Evolutionary conservation across 2,797 vertebrate species (phyloP).

Genomic region (Sarcophilus harrisii): DNA sequence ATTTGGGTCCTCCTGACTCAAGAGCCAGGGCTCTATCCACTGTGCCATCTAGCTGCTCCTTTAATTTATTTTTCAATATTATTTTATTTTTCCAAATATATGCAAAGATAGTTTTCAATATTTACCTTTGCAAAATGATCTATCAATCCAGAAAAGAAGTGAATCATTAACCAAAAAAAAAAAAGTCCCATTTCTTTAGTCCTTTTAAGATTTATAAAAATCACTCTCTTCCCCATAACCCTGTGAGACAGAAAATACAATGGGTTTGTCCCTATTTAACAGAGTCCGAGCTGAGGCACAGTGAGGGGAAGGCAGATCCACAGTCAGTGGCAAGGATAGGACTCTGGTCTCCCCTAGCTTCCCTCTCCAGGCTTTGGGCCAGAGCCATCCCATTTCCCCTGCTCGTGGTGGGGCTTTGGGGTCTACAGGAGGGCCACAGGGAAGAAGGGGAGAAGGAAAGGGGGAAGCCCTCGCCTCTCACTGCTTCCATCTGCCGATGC

Average conservation of each 20-base stretch:
- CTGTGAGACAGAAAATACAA: neutral
- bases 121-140: too few relatives aligned
- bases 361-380: neutral
- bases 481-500: conserved; percentile 62
- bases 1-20: too few relatives aligned
- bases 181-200: neutral
- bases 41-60: too few relatives aligned
- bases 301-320: neutral
- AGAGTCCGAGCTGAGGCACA: neutral
- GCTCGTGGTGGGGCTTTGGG: neutral
- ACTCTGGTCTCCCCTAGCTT: neutral
- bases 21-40: too few relatives aligned
- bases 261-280: neutral
- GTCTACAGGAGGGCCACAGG: neutral
- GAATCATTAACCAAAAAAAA: neutral
- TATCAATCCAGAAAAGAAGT: neutral
- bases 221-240: neutral
- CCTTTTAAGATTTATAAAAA: neutral
- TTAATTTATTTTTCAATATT: too few relatives aligned
- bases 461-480: conserved; percentile 43
- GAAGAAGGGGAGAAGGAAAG: neutral
- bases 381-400: neutral
- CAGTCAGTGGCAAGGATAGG: neutral
- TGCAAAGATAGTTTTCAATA: too few relatives aligned
- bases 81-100: too few relatives aligned